Percentiles rank a stretch among this genome's conserved stretches.
These are phyloP conservation scores for Lethocerus indicus DNA, from an alignment of 1,140 invertebrate species.

Conservation along the genomic window DNA sequence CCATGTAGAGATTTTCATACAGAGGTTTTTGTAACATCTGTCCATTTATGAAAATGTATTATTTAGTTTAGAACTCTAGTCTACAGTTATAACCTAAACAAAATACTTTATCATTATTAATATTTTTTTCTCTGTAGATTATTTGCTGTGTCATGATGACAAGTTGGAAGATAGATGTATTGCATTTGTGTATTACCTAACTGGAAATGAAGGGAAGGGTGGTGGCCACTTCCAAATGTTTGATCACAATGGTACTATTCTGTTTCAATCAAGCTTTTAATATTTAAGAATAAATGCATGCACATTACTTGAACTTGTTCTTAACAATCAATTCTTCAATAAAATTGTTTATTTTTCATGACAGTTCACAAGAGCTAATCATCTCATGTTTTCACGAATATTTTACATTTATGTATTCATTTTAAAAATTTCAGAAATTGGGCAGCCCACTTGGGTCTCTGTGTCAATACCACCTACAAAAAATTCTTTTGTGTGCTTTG, in stretches of 20 bases:
- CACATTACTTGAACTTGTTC: not conserved
- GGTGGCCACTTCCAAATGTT: constrained; percentile 18
- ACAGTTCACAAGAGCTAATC: not conserved
- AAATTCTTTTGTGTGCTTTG: constrained; percentile 18
- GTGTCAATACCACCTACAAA: constrained; percentile 12
- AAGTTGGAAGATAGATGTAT: constrained; percentile 17
- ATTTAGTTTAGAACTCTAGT: not conserved
- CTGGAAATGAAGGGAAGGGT: constrained; percentile 12
- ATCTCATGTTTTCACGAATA: not conserved
- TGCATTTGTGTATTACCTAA: constrained; percentile 19
- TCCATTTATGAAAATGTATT: not conserved
- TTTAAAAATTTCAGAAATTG: constrained; percentile 10
- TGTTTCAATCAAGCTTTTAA: not conserved
- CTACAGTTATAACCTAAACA: too few species aligned
- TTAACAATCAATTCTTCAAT: not conserved
- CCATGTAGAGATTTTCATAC: not conserved
- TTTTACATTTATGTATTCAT: not conserved
- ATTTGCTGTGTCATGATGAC: constrained; percentile 20
- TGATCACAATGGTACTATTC: constrained; percentile 6
- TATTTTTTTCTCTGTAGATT: constrained; percentile 14
- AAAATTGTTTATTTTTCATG: not conserved
- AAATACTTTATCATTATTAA: not conserved
- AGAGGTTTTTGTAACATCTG: not conserved
- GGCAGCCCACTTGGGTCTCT: constrained; percentile 12
- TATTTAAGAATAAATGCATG: not conserved